Evolutionary conservation across 2,113 vertebrate genomes (phyloP).

Genomic region (Ranitomeya variabilis): DNA sequence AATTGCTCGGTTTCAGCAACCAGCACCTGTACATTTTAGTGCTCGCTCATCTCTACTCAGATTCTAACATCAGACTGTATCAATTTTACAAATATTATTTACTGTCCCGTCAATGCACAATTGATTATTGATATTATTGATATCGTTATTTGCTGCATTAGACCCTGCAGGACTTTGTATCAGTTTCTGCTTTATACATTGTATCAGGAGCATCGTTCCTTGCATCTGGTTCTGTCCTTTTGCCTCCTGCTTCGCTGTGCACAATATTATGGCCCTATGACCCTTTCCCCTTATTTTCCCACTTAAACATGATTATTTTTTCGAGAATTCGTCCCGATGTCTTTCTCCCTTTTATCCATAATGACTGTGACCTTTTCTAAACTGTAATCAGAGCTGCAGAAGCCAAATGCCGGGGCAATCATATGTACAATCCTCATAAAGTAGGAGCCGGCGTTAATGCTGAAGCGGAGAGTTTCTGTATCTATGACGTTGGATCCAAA

Average conservation of each 20-base stretch:
- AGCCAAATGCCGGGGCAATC: conserved; percentile 13
- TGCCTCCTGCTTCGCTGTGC: background rate
- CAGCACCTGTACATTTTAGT: no score
- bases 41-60: no score
- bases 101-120: no score
- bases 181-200: background rate
- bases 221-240: background rate
- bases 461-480: background rate
- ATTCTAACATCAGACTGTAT: no score
- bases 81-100: no score
- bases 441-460: conserved; percentile 58
- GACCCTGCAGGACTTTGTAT: background rate
- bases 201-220: background rate
- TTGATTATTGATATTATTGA: background rate
- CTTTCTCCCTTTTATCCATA: conserved; percentile 18
- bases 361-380: conserved; percentile 20
- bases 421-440: conserved; percentile 62
- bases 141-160: background rate
- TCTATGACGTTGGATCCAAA: background rate
- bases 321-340: background rate
- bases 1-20: no score
- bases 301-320: conserved; percentile 17
- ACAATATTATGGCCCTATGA: background rate
- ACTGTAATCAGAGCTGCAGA: conserved; percentile 27
- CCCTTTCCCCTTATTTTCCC: background rate